Percentiles rank a stretch among this genome's conserved stretches.
These are phyloP conservation scores for Drosophila testacea DNA, from an alignment of 2,888 invertebrate species.

Conservation along the genomic window DNA sequence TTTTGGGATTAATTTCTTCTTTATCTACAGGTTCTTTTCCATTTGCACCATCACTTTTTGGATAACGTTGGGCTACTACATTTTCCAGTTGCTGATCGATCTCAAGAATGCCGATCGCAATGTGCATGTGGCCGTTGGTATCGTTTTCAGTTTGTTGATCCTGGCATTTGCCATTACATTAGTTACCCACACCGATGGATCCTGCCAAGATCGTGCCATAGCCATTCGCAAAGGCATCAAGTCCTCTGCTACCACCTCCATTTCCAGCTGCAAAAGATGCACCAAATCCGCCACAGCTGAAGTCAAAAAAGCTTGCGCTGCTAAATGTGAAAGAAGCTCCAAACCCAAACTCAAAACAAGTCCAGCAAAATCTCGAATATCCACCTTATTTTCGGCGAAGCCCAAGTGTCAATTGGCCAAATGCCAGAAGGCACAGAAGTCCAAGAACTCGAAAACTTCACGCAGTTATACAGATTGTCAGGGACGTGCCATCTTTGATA, in stretches of 20 bases:
- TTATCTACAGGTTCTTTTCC: slow-evolving; percentile 66
- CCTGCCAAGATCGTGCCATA: slow-evolving; percentile 3
- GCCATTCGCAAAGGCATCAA: slow-evolving; percentile 1
- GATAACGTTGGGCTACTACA: slow-evolving; percentile 64
- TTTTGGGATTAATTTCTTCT: not conserved
- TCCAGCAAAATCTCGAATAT: not conserved
- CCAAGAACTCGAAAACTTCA: not conserved
- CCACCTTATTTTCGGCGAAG: not conserved
- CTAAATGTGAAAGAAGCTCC: not conserved
- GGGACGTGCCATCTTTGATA: slow-evolving; percentile 69
- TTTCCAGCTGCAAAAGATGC: slow-evolving; percentile 4
- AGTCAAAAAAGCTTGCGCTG: not conserved
- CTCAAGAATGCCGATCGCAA: slow-evolving; percentile 65
- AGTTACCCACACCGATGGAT: slow-evolving; percentile 26
- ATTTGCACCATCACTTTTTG: slow-evolving; percentile 73
- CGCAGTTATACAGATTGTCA: slow-evolving; percentile 55
- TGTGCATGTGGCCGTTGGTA: slow-evolving; percentile 57
- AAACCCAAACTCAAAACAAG: not conserved
- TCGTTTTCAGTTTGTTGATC: slow-evolving; percentile 39
- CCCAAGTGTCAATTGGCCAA: not conserved
- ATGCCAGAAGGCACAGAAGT: not conserved
- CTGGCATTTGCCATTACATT: slow-evolving; percentile 55
- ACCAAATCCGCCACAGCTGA: not conserved
- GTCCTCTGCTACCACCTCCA: not conserved
- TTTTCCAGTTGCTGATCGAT: slow-evolving; percentile 48